phyloP scores from a whole-genome alignment of 2,888 invertebrate species.

The Ophioninae sp. region DNA sequence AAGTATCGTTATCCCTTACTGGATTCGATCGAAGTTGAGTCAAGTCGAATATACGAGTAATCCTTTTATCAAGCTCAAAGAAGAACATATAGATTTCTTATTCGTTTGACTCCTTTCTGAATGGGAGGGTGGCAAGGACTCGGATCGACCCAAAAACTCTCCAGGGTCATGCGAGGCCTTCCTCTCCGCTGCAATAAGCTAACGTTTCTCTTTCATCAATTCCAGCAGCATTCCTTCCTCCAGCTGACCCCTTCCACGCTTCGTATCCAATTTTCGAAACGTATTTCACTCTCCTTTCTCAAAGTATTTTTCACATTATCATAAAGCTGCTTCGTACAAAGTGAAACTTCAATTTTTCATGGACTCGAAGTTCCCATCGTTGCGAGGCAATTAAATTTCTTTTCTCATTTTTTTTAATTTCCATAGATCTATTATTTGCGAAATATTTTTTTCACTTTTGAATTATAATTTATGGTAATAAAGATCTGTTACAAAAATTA shows the following conservation, averaged over 20 bases:
- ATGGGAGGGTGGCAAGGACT: constrained; percentile 13
- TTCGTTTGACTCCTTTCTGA: constrained; percentile 29
- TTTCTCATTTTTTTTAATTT: too few species aligned
- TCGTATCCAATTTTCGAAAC: constrained; percentile 14
- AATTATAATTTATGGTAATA: too few species aligned
- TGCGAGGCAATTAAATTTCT: too few species aligned
- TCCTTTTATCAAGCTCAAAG: not conserved
- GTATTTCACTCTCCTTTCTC: not conserved
- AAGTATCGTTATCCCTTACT: not conserved
- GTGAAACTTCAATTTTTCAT: too few species aligned
- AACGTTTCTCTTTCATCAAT: not conserved
- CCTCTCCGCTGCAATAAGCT: not conserved
- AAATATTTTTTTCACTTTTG: too few species aligned
- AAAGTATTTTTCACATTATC: constrained; percentile 8
- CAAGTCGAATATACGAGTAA: not conserved
- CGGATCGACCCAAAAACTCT: constrained; percentile 20
- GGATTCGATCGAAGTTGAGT: not conserved
- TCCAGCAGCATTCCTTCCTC: not conserved
- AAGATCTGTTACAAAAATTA: too few species aligned
- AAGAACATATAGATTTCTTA: constrained; percentile 2
- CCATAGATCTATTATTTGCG: too few species aligned
- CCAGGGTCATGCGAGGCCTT: constrained; percentile 6
- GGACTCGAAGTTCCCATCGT: too few species aligned
- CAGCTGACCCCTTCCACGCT: not conserved
- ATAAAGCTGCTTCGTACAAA: not conserved